phyloP scores from a whole-genome alignment of 2,113 vertebrate species.

The Forbesichthys agassizii region DNA sequence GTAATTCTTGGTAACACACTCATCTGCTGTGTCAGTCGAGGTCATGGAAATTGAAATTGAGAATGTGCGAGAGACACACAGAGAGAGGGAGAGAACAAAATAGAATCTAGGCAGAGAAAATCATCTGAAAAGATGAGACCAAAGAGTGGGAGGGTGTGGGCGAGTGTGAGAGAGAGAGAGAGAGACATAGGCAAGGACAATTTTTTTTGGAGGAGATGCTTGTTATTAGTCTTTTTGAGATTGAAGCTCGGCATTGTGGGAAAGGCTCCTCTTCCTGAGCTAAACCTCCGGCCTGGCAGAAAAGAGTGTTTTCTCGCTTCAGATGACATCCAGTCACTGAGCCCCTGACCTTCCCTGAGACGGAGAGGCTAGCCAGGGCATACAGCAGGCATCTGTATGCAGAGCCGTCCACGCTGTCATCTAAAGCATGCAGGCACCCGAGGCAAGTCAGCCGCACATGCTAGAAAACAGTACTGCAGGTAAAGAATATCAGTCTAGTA shows the following conservation, averaged over 20 bases:
- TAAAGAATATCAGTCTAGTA: neutral
- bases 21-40: neutral
- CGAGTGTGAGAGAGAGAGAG: constrained; percentile 1
- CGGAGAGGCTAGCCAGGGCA: constrained; percentile 27
- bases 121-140: neutral
- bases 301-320: constrained; percentile 21
- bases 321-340: constrained; percentile 42
- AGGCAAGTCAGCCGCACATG: neutral
- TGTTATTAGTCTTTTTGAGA: constrained; percentile 37
- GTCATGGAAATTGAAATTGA: neutral
- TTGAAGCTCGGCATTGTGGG: constrained; percentile 41
- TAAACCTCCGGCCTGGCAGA: constrained; percentile 39
- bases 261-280: constrained; percentile 50
- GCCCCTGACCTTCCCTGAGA: constrained; percentile 42
- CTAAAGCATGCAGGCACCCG: constrained; percentile 27
- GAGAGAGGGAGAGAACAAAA: neutral
- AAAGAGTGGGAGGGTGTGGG: neutral
- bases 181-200: neutral
- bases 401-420: constrained; percentile 8
- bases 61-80: neutral
- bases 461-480: constrained; percentile 1
- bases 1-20: too few relatives aligned
- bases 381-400: constrained; percentile 47
- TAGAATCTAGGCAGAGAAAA: neutral
- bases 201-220: constrained; percentile 4